A percentile compares a stretch with the other conserved stretches of the same genome.
phyloP scores from a whole-genome alignment of 2,888 invertebrate species.

The Lasioglossum calceatum region DNA sequence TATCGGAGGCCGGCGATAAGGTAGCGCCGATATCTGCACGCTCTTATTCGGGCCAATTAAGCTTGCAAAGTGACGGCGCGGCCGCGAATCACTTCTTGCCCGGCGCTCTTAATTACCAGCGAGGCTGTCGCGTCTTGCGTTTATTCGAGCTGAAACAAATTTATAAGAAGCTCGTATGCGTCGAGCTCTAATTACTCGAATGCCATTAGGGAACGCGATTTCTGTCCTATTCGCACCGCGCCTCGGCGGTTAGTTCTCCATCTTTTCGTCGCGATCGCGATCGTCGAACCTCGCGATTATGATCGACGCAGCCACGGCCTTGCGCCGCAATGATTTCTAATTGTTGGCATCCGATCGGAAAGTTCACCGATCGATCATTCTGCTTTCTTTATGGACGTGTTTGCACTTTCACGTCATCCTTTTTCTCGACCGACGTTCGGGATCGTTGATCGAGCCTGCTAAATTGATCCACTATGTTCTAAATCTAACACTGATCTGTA shows the following conservation, averaged over 20 bases:
- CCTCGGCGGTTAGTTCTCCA: background rate
- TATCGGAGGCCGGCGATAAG: constrained; percentile 18
- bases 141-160: constrained; percentile 20
- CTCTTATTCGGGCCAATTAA: constrained; percentile 6
- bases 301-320: background rate
- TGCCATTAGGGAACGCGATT: constrained; percentile 3
- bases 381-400: constrained; percentile 1
- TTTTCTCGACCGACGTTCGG: background rate
- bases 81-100: background rate
- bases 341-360: constrained; percentile 9
- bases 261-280: constrained; percentile 7
- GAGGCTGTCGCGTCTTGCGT: background rate
- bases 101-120: constrained; percentile 14
- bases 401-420: constrained; percentile 19
- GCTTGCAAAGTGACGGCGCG: background rate
- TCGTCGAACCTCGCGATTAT: background rate
- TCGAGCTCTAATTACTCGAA: constrained; percentile 33
- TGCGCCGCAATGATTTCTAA: constrained; percentile 7
- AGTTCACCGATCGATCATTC: constrained; percentile 11
- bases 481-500: background rate
- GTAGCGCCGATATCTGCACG: background rate
- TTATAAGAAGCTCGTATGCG: constrained; percentile 25
- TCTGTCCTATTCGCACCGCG: background rate
- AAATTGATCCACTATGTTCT: background rate
- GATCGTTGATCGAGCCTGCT: background rate